Evolutionary conservation across 2,113 vertebrate genomes (phyloP), one percentile per base, ranked within the genome.

Genomic region (Sinocyclocheilus anophthalmus): DNA sequence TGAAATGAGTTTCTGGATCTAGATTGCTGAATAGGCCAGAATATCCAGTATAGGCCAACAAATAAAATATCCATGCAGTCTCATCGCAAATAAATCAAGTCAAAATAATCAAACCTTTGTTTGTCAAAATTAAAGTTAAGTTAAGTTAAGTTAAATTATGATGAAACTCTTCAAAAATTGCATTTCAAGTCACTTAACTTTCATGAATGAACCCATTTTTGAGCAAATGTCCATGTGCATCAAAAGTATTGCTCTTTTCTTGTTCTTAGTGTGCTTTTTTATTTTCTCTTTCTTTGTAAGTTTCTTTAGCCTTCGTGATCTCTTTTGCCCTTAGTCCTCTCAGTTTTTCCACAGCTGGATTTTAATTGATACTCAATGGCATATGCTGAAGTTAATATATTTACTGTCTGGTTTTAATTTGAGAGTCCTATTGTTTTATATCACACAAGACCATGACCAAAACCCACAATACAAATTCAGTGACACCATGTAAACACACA

Each of bases 381-480:
- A 8, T 53, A 76, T 61, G 45, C 39, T 77, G 20, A 70, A 24
- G 20, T 80, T 42, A 48, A 75, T 82, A 39, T 59, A 69, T 88
- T 26, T 72, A 33, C 24, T 81, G 30, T 80, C 45, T 84, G 70
- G 7, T 55, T 88, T 84, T 76, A 37, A 75, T 85, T 69, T 81
- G 59, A 72, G 11, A 65, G 30, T 65, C 48, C 69, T 14, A 30
- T 87, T 81, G 76, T 88, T 82, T 87, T 37, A 42, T 12, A 45
- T 80, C 33, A 24, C 57, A 24, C 20, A 80, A 63, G 30, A 63
- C 33, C 37, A 18, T 8, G 20, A 63, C 57, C 33, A 80, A 80
- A 80, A 80, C 77, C 77, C 37, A 80, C 77, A 63, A 63, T 42
- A 80, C 57, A 63, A 80, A 80, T 80, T 42, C 77, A 42, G n/a